Conservation (phyloP, 2,113 vertebrate species). For the Tragelaphus buxtoni region DNA sequence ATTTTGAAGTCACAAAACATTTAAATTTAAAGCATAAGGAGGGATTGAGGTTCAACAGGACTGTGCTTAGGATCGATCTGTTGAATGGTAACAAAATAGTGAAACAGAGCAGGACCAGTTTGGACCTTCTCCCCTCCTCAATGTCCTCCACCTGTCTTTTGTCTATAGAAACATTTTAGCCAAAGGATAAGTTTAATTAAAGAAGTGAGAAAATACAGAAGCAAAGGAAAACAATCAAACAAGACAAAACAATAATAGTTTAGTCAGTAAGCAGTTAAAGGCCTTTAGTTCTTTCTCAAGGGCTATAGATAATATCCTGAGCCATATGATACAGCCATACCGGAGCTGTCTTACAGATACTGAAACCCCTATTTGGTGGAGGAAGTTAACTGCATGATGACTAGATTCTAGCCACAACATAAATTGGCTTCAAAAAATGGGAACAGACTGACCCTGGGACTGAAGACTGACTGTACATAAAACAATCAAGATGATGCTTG, state of each 20-base stretch:
- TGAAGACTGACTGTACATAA: neutral
- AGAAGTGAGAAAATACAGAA: neutral
- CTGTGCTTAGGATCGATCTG: neutral
- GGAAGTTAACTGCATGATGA: neutral
- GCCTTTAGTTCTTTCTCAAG: neutral
- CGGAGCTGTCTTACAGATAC: neutral
- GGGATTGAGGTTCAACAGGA: neutral
- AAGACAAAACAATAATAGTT: neutral
- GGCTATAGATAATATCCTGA: neutral
- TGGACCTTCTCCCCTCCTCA: too few species aligned
- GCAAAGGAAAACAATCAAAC: neutral
- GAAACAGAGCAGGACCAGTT: neutral
- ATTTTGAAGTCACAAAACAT: neutral
- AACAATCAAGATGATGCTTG: neutral
- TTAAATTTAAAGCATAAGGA: neutral
- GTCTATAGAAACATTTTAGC: neutral
- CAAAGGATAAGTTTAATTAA: neutral
- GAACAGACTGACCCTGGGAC: neutral
- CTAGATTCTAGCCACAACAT: neutral
- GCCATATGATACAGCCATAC: neutral
- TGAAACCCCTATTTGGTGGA: neutral
- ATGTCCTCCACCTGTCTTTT: neutral
- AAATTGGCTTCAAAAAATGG: neutral
- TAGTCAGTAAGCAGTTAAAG: neutral
- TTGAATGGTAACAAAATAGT: neutral